Evolutionary conservation across 2,888 invertebrate species (phyloP).

Genomic region (Drosophila quasianomalipes): DNA sequence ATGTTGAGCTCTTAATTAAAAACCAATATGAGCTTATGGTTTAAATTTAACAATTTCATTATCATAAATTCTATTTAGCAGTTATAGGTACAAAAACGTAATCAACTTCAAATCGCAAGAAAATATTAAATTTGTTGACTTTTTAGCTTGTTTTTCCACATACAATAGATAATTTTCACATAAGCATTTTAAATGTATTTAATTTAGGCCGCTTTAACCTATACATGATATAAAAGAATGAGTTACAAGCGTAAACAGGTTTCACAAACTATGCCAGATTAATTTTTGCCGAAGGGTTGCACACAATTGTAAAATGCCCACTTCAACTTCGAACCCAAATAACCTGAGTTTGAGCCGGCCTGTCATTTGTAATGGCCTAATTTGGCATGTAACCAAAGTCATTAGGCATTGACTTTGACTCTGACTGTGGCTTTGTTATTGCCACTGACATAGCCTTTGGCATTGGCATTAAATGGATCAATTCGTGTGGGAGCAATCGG

Average conservation of each 20-base stretch:
- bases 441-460: constrained; percentile 34
- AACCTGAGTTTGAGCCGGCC: constrained; percentile 23
- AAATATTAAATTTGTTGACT: neutral
- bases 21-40: neutral
- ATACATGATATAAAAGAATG: constrained; percentile 20
- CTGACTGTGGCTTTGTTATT: constrained; percentile 14
- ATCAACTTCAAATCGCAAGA: neutral
- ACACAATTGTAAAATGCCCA: constrained; percentile 23
- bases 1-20: no score
- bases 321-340: constrained; percentile 41
- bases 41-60: neutral
- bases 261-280: constrained; percentile 11
- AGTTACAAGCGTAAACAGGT: neutral
- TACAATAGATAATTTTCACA: constrained; percentile 1
- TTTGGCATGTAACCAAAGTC: constrained; percentile 68
- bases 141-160: neutral
- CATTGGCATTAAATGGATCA: constrained; percentile 52
- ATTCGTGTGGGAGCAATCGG: constrained; percentile 35
- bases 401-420: constrained; percentile 63
- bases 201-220: constrained; percentile 42
- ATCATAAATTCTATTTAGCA: neutral
- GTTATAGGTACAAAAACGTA: neutral
- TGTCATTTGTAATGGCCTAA: constrained; percentile 65
- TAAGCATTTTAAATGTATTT: constrained; percentile 34
- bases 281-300: constrained; percentile 17